phyloP scores from a whole-genome alignment of 1,140 invertebrate genomes.

The Asbolus verrucosus region DNA sequence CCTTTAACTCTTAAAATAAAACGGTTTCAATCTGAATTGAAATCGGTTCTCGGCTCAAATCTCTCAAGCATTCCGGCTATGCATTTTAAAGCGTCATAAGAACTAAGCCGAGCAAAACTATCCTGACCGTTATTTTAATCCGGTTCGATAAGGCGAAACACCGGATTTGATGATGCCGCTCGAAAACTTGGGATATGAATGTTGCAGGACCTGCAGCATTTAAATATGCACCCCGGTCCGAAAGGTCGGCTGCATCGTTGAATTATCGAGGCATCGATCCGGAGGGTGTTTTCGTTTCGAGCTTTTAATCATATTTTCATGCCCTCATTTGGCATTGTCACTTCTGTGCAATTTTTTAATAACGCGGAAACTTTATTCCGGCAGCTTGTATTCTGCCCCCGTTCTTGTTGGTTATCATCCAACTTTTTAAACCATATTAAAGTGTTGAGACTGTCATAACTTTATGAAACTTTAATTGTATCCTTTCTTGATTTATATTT shows the following conservation, averaged over 20 bases:
- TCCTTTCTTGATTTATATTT: conserved; percentile 22
- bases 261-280: too few relatives aligned
- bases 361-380: not conserved
- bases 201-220: too few relatives aligned
- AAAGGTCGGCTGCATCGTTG: too few relatives aligned
- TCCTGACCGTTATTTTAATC: conserved; percentile 32
- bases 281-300: too few relatives aligned
- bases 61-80: conserved; percentile 27
- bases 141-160: not conserved
- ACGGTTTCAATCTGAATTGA: conserved; percentile 34
- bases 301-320: too few relatives aligned
- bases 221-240: not conserved
- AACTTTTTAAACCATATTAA: conserved; percentile 35
- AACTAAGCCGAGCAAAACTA: conserved; percentile 23
- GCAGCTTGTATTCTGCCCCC: conserved; percentile 14
- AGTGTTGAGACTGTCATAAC: conserved; percentile 36
- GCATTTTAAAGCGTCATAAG: conserved; percentile 30
- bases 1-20: conserved; percentile 37
- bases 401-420: conserved; percentile 21
- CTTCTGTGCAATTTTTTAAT: not conserved
- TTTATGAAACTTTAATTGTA: conserved; percentile 30
- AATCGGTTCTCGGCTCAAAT: conserved; percentile 32
- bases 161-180: not conserved
- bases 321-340: too few relatives aligned
- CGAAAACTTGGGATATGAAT: not conserved